Conservation (phyloP, 2,888 invertebrate species). For the Andrena hattorfiana region DNA sequence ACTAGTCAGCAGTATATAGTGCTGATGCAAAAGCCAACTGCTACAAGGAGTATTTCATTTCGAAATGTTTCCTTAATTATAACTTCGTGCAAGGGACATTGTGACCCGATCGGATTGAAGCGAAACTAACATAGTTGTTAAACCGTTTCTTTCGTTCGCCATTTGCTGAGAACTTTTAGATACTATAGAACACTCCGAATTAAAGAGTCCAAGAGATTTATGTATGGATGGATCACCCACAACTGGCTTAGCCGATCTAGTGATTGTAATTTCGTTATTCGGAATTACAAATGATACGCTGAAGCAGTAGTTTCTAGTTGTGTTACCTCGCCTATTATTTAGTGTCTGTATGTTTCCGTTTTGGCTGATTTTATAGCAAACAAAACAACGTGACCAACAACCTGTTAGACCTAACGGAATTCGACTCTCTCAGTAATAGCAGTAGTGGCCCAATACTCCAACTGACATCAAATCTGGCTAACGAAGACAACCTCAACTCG, state of each 20-base stretch:
- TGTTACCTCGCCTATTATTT: constrained; percentile 66
- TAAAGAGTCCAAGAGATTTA: constrained; percentile 2
- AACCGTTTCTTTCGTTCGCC: constrained; percentile 27
- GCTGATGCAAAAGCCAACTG: constrained; percentile 35
- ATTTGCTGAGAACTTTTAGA: constrained; percentile 30
- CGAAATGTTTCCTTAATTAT: constrained; percentile 2
- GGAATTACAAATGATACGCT: constrained; percentile 55
- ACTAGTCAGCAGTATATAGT: constrained; percentile 45
- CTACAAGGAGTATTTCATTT: constrained; percentile 16
- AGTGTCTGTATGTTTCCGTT: constrained; percentile 78
- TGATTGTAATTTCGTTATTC: constrained; percentile 64
- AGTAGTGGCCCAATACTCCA: constrained; percentile 83
- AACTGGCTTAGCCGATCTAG: constrained; percentile 65
- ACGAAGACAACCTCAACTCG: constrained; percentile 84
- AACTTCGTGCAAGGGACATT: neutral
- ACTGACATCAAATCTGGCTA: constrained; percentile 81
- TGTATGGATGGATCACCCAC: too few species aligned
- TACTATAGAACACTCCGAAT: neutral
- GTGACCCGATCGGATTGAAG: neutral
- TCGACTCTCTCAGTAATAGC: constrained; percentile 84
- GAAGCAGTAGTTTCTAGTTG: constrained; percentile 65
- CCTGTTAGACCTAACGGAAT: constrained; percentile 86
- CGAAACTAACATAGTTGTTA: constrained; percentile 19
- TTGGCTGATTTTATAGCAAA: constrained; percentile 84
- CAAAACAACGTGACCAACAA: constrained; percentile 86